Base-by-base conservation (phyloP, 2,888 invertebrate genomes). In the Philonicus albiceps region DNA sequence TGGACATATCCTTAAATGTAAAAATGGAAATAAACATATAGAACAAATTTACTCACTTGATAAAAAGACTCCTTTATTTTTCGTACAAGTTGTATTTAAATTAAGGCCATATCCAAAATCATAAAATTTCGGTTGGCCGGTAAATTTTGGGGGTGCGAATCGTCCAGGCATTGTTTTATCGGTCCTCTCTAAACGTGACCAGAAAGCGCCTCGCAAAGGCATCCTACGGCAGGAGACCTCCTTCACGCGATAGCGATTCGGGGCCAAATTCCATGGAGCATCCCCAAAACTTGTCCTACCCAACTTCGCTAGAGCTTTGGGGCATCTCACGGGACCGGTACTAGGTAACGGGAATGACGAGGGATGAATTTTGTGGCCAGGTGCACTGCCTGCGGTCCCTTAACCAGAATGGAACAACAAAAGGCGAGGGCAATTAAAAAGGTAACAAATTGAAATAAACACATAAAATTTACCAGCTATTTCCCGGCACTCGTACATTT, bases 211-310 rank as follows among this genome's bases (percentile, higher is more conserved):
- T 30, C 73, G 64, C n/a, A 31, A 49, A 19, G 86, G 84, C 1
- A 75, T 34, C 84, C 76, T 19, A 75, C 76, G 13, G 86, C 22
- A 85, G 64, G 43, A 22, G 8, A 40, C 40, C 6, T 64, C 81
- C 74, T 87, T 86, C 19, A 85, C 40, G 19, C 55, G 72, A 40
- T 88, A 88, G 40, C 81, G 78, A 72, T 88, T 88, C 7, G 88
- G 87, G 73, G 88, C 55, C 53, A 85, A 37, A 11, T 81, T 27
- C 81, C 81, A 81, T 2, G 34, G 2, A 19, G 30, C 34, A 7
- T 19, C 55, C 11, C n/a, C 55, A 1, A 55, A 81, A n/a, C 22
- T 37, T 34, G 81, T 11, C 19, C 81, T 55, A 1, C 64, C 81
- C 19, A 81, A 31, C 64, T 81, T 81, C 19, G 31, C 7, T 0